Evolutionary conservation across 2,797 vertebrate genomes (phyloP).

Genomic region (Australoheros facetus): DNA sequence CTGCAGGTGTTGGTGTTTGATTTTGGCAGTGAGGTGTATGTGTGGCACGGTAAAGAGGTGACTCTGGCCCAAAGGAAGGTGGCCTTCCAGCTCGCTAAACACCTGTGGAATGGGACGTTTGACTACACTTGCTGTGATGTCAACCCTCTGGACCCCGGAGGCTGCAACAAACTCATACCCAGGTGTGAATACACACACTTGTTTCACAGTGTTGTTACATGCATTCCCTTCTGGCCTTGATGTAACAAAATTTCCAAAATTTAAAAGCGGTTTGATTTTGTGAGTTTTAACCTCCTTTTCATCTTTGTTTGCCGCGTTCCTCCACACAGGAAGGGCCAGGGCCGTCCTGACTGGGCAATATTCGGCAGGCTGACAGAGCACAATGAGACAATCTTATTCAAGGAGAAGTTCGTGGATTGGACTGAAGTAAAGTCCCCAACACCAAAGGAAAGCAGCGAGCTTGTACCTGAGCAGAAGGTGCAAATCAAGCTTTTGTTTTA

Average conservation of each 20-base stretch:
- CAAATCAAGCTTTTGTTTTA: not conserved
- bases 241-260: not conserved
- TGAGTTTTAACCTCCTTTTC: rapidly evolving
- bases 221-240: not conserved
- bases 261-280: not conserved
- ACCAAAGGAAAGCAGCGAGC: conserved; percentile 84
- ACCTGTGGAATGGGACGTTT: conserved; percentile 97
- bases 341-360: conserved; percentile 96
- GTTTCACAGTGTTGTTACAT: not conserved
- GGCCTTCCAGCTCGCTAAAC: conserved; percentile 97
- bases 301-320: conserved; percentile 4
- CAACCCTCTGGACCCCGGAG: conserved; percentile 95
- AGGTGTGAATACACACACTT: conserved; percentile 75
- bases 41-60: conserved; percentile 98
- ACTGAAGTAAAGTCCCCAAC: conserved; percentile 85
- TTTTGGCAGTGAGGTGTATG: conserved; percentile 97
- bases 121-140: conserved; percentile 98
- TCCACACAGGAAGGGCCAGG: conserved; percentile 89
- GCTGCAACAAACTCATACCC: conserved; percentile 94
- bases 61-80: conserved; percentile 94
- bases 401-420: conserved; percentile 98
- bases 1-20: conserved; percentile 96
- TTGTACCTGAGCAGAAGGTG: conserved; percentile 86
- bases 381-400: conserved; percentile 95
- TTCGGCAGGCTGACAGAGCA: conserved; percentile 96